These are phyloP conservation scores for Drosophila obscura DNA, from an alignment of 1,140 invertebrate species.

Conservation along the genomic window DNA sequence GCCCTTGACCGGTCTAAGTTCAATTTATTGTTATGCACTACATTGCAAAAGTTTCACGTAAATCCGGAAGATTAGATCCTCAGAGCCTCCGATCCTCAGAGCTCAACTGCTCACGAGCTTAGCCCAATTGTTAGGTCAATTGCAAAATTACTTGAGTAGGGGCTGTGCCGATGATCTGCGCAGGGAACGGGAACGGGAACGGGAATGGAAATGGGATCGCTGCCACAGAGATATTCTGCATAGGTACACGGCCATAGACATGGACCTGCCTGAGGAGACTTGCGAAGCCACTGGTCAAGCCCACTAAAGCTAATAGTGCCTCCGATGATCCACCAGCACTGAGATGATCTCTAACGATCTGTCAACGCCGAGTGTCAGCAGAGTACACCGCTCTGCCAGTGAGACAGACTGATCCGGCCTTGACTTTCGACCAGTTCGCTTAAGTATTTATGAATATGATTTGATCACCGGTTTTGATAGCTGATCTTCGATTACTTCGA, in stretches of 20 bases:
- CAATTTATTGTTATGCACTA: constrained; percentile 7
- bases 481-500: too few species aligned
- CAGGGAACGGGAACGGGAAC: neutral
- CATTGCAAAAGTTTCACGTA: constrained; percentile 76
- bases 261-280: too few species aligned
- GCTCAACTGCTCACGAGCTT: constrained; percentile 24
- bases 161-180: constrained; percentile 2
- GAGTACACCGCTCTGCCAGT: too few species aligned
- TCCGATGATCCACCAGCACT: constrained; percentile 20
- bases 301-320: constrained; percentile 54
- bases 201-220: constrained; percentile 24
- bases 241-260: constrained; percentile 18
- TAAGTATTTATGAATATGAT: neutral
- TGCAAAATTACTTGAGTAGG: constrained; percentile 64
- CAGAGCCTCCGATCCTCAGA: constrained; percentile 15
- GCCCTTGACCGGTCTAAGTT: constrained; percentile 9
- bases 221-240: neutral
- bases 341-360: neutral
- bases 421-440: constrained; percentile 34
- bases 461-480: too few species aligned
- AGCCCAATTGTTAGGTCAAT: constrained; percentile 77
- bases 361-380: too few species aligned
- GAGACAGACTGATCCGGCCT: neutral
- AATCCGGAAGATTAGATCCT: constrained; percentile 68
- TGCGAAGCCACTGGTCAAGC: constrained; percentile 51